phyloP scores from a whole-genome alignment of 2,888 invertebrate species.

The Drosophila pegasa region DNA sequence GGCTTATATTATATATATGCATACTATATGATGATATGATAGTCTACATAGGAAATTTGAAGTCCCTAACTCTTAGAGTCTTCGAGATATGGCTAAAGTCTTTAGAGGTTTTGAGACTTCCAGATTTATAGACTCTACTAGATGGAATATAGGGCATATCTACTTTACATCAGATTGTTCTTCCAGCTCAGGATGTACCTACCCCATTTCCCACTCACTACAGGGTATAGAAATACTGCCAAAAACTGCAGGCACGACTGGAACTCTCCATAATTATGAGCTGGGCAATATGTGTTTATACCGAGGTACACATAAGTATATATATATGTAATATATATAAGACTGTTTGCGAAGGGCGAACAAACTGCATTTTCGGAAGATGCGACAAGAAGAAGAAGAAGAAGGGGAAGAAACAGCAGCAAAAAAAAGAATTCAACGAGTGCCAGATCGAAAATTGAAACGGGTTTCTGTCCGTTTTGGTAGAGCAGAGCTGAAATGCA shows the following conservation, averaged over 20 bases:
- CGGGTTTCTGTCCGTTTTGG: slow-evolving; percentile 30
- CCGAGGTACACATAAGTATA: not conserved
- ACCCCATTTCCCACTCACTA: not conserved
- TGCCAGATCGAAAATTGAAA: slow-evolving; percentile 30
- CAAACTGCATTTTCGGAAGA: slow-evolving; percentile 39
- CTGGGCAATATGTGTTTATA: not conserved
- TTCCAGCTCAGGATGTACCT: not conserved
- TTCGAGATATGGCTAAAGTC: not conserved
- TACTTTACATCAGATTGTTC: not conserved
- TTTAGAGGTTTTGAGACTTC: not conserved
- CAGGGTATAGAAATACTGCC: slow-evolving; percentile 31
- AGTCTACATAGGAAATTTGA: no score
- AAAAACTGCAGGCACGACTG: slow-evolving; percentile 53
- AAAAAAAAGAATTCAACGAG: slow-evolving; percentile 39
- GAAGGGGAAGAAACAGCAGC: slow-evolving; percentile 8
- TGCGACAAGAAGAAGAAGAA: slow-evolving; percentile 20
- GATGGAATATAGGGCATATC: not conserved
- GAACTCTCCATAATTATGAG: slow-evolving; percentile 39
- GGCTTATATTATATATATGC: not conserved
- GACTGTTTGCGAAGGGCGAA: slow-evolving; percentile 42
- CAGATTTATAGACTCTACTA: not conserved
- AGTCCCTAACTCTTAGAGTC: not conserved
- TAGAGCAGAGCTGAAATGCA: not conserved
- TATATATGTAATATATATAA: not conserved
- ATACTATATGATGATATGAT: no score